Percentiles rank a stretch among this genome's conserved stretches.
Evolutionary conservation across 2,113 vertebrate genomes (phyloP).

Genomic region (Hippocampus mohnikei): DNA sequence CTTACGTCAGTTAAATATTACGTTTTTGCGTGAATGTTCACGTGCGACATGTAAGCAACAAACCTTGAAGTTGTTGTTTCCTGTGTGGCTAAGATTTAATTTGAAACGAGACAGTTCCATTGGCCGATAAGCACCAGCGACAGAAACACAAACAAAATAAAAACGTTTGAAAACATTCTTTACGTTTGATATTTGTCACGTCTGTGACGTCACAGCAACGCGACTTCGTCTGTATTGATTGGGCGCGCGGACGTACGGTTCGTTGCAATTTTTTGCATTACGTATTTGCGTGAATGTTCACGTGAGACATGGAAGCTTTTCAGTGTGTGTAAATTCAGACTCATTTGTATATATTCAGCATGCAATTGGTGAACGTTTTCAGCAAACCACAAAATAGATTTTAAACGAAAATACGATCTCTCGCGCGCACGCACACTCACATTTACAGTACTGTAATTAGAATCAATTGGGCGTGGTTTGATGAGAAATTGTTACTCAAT

Average conservation of each 20-base stretch:
- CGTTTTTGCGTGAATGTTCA: too few species aligned
- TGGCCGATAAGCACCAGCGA: background rate
- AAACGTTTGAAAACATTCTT: background rate
- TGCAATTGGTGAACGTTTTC: too few species aligned
- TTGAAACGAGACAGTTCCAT: background rate
- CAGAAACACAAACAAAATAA: background rate
- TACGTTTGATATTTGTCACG: background rate
- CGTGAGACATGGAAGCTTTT: too few species aligned
- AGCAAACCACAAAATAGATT: background rate
- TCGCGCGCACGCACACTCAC: constrained; percentile 16
- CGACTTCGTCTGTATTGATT: background rate
- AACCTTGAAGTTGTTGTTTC: background rate
- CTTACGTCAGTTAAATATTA: too few species aligned
- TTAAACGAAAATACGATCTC: constrained; percentile 14
- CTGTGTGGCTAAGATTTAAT: background rate
- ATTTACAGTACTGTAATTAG: constrained; percentile 31
- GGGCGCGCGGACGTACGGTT: background rate
- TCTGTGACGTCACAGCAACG: background rate
- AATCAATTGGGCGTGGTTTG: constrained; percentile 61
- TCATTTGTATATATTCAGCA: too few species aligned
- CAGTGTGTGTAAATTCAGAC: too few species aligned
- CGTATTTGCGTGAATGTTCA: too few species aligned
- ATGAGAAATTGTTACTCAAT: constrained; percentile 69
- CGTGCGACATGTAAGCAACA: background rate
- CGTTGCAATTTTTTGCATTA: background rate